These are phyloP conservation scores for Chiloscyllium punctatum DNA, from an alignment of 2,797 vertebrate genomes.

Conservation along the genomic window DNA sequence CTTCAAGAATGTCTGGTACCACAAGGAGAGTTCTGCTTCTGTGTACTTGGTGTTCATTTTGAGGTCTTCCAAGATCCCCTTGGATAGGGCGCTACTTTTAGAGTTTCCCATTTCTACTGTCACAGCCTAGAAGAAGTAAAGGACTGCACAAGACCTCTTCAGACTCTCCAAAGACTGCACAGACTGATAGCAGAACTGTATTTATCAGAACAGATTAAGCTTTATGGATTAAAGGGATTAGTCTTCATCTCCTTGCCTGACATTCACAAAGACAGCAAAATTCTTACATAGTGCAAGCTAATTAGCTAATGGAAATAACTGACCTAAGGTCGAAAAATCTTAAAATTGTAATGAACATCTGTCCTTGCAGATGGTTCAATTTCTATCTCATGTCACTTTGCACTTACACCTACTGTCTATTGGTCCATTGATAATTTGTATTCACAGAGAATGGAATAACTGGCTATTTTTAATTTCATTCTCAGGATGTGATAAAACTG, in stretches of 20 bases:
- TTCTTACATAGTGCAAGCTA: neutral
- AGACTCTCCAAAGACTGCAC: slow-evolving; percentile 37
- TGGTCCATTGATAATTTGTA: neutral
- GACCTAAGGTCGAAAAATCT: neutral
- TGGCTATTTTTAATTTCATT: neutral
- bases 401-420: too few species aligned
- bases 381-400: neutral
- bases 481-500: neutral
- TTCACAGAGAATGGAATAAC: neutral
- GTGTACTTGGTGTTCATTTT: slow-evolving; percentile 78
- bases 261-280: slow-evolving; percentile 11
- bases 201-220: slow-evolving; percentile 19
- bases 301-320: slow-evolving; percentile 10
- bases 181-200: slow-evolving; percentile 49
- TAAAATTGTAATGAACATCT: neutral
- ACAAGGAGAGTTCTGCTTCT: slow-evolving; percentile 73
- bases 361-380: neutral
- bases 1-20: slow-evolving; percentile 83
- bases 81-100: slow-evolving; percentile 78
- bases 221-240: slow-evolving; percentile 19
- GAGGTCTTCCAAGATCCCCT: slow-evolving; percentile 81
- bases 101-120: slow-evolving; percentile 72
- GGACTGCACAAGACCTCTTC: neutral
- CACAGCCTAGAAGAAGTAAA: neutral
- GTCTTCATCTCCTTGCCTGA: neutral